Percentiles rank a stretch among this genome's conserved stretches.
These are phyloP conservation scores for Varroa destructor DNA, from an alignment of 1,140 invertebrate species.

Conservation along the genomic window DNA sequence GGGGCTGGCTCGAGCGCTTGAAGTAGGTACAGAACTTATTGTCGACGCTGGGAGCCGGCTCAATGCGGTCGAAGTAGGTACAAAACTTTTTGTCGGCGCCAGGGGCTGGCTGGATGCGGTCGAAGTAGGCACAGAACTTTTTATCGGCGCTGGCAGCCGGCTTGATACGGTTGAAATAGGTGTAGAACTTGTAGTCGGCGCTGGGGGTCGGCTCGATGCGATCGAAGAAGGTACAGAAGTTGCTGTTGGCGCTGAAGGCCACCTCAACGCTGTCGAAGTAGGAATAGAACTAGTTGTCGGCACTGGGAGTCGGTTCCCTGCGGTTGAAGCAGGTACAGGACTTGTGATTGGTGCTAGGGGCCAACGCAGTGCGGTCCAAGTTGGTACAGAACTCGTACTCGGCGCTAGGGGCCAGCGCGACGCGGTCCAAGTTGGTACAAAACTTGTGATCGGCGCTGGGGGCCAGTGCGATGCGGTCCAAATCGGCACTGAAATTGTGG, in stretches of 20 bases:
- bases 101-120: too few species aligned
- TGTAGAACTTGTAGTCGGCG: too few species aligned
- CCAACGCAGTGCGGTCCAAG: not conserved
- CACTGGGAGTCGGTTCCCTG: not conserved
- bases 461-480: not conserved
- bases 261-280: not conserved
- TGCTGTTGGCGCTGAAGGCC: not conserved
- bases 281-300: not conserved
- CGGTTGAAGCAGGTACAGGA: not conserved
- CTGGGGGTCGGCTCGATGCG: too few species aligned
- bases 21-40: not conserved
- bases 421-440: not conserved
- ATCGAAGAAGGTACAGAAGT: not conserved
- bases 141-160: too few species aligned
- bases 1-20: not conserved
- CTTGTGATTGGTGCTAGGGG: not conserved
- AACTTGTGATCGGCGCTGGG: not conserved
- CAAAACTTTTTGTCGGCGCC: too few species aligned
- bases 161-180: too few species aligned
- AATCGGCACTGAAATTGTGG: not conserved
- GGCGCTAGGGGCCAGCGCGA: not conserved
- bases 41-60: not conserved
- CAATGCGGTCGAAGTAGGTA: not conserved
- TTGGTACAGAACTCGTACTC: not conserved
- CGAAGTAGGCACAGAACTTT: too few species aligned